Conservation (phyloP, 2,797 vertebrate genomes). For the Spondyliosoma cantharus region DNA sequence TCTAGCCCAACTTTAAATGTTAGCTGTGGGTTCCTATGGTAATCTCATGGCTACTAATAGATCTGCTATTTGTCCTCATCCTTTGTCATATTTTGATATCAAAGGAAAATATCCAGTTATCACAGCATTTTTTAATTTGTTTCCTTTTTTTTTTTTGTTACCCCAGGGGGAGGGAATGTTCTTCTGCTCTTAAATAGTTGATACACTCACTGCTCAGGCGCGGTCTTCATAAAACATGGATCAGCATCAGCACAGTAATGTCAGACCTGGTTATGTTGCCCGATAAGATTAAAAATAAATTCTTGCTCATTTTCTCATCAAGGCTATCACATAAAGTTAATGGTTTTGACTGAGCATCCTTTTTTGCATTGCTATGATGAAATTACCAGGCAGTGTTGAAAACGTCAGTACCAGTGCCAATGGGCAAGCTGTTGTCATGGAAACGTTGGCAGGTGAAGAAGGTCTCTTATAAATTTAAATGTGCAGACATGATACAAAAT, state of each 20-base stretch:
- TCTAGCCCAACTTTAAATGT: conserved; percentile 32
- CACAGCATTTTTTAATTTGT: background rate
- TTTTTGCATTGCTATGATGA: conserved; percentile 14
- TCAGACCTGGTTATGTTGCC: conserved; percentile 5
- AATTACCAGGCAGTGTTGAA: conserved; percentile 13
- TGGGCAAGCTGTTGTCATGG: conserved; percentile 65
- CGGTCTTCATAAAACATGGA: conserved; percentile 20
- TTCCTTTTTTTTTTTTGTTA: background rate
- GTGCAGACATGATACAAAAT: conserved; percentile 24
- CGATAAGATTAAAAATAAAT: background rate
- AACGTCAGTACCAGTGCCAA: conserved; percentile 7
- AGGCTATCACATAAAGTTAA: background rate
- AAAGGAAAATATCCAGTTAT: conserved; percentile 30
- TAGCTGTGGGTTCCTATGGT: conserved; percentile 77
- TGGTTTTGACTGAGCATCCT: conserved; percentile 16
- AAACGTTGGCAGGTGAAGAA: conserved; percentile 54
- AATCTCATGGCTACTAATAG: conserved; percentile 62
- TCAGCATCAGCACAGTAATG: background rate
- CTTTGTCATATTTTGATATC: conserved; percentile 19
- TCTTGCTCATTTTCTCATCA: conserved; percentile 1
- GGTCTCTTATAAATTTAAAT: conserved; percentile 34
- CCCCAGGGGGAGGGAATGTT: background rate
- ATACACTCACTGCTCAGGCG: background rate
- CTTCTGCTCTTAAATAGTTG: conserved; percentile 30
- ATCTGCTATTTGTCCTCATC: conserved; percentile 23